These are phyloP conservation scores for Salvator merianae DNA, from an alignment of 2,113 vertebrate genomes.

Conservation along the genomic window DNA sequence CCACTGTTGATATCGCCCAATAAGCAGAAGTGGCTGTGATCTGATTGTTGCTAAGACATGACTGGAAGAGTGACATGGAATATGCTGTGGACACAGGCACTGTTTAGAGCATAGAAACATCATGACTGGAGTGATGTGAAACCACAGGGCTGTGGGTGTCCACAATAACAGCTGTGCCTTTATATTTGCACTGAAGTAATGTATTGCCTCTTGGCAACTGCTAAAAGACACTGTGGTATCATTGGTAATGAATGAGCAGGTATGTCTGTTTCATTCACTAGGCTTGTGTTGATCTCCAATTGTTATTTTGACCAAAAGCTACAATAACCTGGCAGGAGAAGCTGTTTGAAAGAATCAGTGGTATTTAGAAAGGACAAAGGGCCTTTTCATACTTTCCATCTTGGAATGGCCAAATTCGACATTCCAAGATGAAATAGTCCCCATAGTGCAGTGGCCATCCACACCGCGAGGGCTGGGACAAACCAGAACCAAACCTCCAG, in stretches of 20 bases:
- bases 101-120: conserved; percentile 25
- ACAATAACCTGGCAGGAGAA: conserved; percentile 1
- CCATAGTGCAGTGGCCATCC: too few species aligned
- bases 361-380: conserved; percentile 23
- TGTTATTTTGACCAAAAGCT: conserved; percentile 30
- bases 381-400: too few species aligned
- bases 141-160: conserved; percentile 28
- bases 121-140: conserved; percentile 22
- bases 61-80: too few species aligned
- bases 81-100: too few species aligned
- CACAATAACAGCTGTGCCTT: not conserved
- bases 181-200: conserved; percentile 9
- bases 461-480: too few species aligned
- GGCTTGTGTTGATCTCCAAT: conserved; percentile 30
- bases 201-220: not conserved
- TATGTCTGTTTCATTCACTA: not conserved
- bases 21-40: too few species aligned
- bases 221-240: conserved; percentile 8
- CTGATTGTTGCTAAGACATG: too few species aligned
- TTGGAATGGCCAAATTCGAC: too few species aligned
- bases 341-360: conserved; percentile 4
- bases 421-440: too few species aligned
- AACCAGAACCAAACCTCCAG: too few species aligned
- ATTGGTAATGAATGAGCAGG: conserved; percentile 21
- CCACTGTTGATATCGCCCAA: too few species aligned